Base-by-base conservation (phyloP, 2,113 vertebrate species). In the Cyanoliseus patagonus region DNA sequence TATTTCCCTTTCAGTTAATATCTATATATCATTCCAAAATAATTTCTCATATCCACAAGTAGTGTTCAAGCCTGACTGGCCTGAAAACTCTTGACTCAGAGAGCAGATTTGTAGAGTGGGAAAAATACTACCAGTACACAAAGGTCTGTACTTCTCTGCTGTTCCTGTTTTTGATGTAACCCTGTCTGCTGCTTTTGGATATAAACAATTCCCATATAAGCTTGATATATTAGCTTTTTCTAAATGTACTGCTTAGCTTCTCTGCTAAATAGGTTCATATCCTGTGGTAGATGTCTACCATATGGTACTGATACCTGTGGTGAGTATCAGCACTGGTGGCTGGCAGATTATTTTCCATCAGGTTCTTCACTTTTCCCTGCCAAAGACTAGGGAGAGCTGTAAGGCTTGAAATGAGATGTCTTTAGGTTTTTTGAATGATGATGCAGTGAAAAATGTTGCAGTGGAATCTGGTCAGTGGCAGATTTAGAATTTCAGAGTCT, bases 191-290 rank as follows among this genome's bases (percentile, higher is more conserved):
- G 12, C 13, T 69, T 91, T 75, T 85, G n/a, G 10, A 17, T 73
- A 16, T 79, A 75, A 82, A 28, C 6, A 53, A 10, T 83, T 81
- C 42, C 31, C 4, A 5, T 62, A 41, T 49, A 59, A 69, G 47
- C 5, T 22, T 0, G 0, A 18, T 78, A 15, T 33, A 51, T n/a
- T 74, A 35, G 9, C 9, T 63, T 91, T 86, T 81, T 47, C 16
- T 92, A 25, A 77, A 44, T 52, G 14, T 68, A 35, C 30, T 76
- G 17, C 46, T 72, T 68, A 86, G 14, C 13, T 79, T 87, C 49
- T 59, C 41, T 88, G 31, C 49, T 87, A n/a, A 82, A 20, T 41
- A 46, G 44, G 28, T 42, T 78, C 30, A 5, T 44, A 12, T 90
- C 17, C 17, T 31, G 18, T 25, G 31, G 46, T 83, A 18, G 63